Percentiles rank a stretch among this genome's conserved stretches.
phyloP scores from a whole-genome alignment of 2,797 vertebrate genomes.

The Sebastes alutus region DNA sequence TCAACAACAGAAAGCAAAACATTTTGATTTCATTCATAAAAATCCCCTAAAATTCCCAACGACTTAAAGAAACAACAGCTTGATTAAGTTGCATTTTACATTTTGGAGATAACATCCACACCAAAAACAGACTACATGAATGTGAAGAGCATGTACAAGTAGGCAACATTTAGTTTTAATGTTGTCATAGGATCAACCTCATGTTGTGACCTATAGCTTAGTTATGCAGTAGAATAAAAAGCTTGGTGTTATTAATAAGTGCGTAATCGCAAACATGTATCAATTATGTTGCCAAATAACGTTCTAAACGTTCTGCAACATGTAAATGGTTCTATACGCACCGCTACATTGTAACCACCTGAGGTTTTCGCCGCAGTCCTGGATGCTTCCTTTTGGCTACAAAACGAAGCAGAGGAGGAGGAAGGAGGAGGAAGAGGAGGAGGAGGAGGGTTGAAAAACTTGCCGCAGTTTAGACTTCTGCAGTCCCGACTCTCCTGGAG shows the following conservation, averaged over 20 bases:
- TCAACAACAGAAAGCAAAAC: constrained; percentile 13
- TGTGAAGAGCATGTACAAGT: not conserved
- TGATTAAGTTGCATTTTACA: not conserved
- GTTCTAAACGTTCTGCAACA: not conserved
- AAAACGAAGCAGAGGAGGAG: constrained; percentile 48
- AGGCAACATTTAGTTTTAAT: not conserved
- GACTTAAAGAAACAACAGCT: not conserved
- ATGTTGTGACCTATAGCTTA: not conserved
- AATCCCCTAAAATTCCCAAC: not conserved
- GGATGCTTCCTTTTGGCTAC: constrained; percentile 66
- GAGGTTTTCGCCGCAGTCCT: constrained; percentile 65
- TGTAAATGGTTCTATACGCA: not conserved
- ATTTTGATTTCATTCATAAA: not conserved
- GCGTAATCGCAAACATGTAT: not conserved
- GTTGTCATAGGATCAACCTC: not conserved
- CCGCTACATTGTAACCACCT: constrained; percentile 51
- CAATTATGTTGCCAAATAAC: not conserved
- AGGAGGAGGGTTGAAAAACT: constrained; percentile 71
- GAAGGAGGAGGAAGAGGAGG: constrained; percentile 6
- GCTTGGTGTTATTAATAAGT: not conserved
- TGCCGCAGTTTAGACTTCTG: constrained; percentile 83
- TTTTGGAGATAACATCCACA: not conserved
- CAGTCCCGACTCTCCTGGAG: constrained; percentile 59
- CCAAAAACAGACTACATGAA: not conserved
- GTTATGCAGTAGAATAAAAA: not conserved